phyloP scores from a whole-genome alignment of 2,888 invertebrate genomes.

The Halictus ligatus region DNA sequence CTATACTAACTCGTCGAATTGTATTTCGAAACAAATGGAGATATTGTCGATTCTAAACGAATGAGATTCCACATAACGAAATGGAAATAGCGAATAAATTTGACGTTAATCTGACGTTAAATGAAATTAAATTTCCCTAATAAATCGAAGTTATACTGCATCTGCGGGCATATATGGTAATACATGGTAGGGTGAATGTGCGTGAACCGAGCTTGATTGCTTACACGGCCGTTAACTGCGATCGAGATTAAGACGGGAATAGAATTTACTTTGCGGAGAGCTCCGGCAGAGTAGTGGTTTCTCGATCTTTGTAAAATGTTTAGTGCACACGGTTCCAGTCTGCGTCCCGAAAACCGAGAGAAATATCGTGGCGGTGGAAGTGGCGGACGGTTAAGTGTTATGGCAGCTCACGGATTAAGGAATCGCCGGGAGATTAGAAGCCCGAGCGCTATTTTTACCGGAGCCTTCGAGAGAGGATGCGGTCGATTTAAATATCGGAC shows the following conservation, averaged over 20 bases:
- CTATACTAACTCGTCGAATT: not conserved
- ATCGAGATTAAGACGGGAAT: not conserved
- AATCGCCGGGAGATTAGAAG: not conserved
- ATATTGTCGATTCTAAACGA: too few species aligned
- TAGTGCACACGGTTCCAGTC: not conserved
- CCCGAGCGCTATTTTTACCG: conserved; percentile 1
- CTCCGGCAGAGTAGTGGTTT: not conserved
- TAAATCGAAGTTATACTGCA: not conserved
- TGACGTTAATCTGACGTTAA: not conserved
- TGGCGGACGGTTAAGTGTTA: not conserved
- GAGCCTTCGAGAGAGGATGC: not conserved
- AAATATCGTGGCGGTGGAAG: not conserved
- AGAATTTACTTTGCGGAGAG: not conserved
- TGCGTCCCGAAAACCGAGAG: not conserved
- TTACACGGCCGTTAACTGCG: not conserved
- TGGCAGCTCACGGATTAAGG: not conserved
- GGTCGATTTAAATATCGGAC: not conserved
- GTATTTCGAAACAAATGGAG: not conserved
- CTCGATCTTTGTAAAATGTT: not conserved
- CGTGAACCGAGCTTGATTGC: not conserved
- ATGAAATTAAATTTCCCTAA: not conserved
- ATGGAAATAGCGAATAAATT: not conserved
- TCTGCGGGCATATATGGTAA: not conserved
- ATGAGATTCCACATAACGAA: too few species aligned
- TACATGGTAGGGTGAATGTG: too few species aligned